Evolutionary conservation across 1,140 invertebrate genomes (phyloP), one percentile per base, ranked within the genome.

Genomic region (Trichomalopsis sarcophagae): DNA sequence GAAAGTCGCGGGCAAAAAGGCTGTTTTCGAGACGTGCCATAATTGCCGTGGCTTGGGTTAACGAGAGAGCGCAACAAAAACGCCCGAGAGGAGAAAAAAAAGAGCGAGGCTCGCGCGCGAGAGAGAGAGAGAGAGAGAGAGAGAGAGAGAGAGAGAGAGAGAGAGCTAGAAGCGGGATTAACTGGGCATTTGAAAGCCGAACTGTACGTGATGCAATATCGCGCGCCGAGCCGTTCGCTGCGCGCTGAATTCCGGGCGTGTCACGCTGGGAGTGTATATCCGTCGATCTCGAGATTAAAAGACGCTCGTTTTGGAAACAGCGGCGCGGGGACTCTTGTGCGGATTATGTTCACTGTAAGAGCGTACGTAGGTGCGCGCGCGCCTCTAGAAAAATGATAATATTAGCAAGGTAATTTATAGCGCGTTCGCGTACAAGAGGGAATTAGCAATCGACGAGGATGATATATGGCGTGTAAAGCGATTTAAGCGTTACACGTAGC

Each of bases 381-480:
- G 17, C 13, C 14, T 55, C 27, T 75, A 55, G 27, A 84, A 81
- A 81, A 81, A 84, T 80, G 33, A 75, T 75, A 75, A 81, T 81
- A 84, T 84, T 84, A 84, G 84, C 68, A 75, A 68, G 14, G 84
- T 81, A 84, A 84, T 84, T 84, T 84, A 84, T 84, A 40, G 84
- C 71, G 44, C 55, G 21, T 21, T 62, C 21, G 55, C 55, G 17
- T 44, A n/a, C 66, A 71, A 33, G 84, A 75, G n/a, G 36, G 84
- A 84, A 84, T 84, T 81, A 84, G 84, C 84, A 81, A 84, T 84
- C 84, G 84, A 81, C 84, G 84, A 81, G 69, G 78, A 84, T 84
- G 84, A 84, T 84, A 50, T 84, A 84, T 55, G 83, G 83, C 83
- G 76, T 80, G 83, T 84, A 84, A 84, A 84, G 76, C 76, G 83